phyloP scores from a whole-genome alignment of 2,888 invertebrate genomes.

The Catonia carolina region DNA sequence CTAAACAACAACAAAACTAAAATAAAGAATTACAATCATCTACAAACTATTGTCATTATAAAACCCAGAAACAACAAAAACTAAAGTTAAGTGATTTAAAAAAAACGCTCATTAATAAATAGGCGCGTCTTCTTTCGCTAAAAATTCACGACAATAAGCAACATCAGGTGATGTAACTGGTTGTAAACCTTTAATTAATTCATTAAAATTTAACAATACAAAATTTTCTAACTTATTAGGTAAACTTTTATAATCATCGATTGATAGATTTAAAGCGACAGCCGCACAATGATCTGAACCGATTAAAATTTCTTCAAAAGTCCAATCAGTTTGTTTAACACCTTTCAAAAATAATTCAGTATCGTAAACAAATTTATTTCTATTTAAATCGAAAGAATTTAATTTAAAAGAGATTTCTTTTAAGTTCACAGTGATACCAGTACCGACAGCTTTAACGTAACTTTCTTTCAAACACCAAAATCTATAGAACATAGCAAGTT shows the following conservation, averaged over 20 bases:
- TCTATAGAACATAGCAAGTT: constrained; percentile 74
- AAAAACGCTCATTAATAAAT: no score
- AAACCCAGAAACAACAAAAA: no score
- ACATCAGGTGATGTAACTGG: constrained; percentile 12
- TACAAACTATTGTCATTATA: no score
- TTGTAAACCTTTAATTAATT: constrained; percentile 8
- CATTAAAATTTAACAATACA: constrained; percentile 10
- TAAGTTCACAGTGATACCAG: constrained; percentile 74
- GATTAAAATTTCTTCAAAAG: constrained; percentile 67
- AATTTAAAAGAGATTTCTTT: constrained; percentile 68
- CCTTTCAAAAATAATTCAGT: constrained; percentile 52
- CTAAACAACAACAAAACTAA: no score
- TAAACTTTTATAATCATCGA: neutral
- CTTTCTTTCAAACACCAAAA: constrained; percentile 94
- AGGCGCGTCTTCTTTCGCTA: constrained; percentile 2
- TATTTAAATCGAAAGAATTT: constrained; percentile 45
- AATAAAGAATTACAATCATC: no score
- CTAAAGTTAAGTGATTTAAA: no score
- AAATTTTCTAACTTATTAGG: neutral
- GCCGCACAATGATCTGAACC: constrained; percentile 71
- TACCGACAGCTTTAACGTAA: constrained; percentile 84
- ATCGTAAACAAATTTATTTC: constrained; percentile 49
- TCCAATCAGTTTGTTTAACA: constrained; percentile 54
- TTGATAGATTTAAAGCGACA: constrained; percentile 49
- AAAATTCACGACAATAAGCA: constrained; percentile 14